These are phyloP conservation scores for Psephotus haematonotus DNA, from an alignment of 2,113 vertebrate species.

Conservation along the genomic window DNA sequence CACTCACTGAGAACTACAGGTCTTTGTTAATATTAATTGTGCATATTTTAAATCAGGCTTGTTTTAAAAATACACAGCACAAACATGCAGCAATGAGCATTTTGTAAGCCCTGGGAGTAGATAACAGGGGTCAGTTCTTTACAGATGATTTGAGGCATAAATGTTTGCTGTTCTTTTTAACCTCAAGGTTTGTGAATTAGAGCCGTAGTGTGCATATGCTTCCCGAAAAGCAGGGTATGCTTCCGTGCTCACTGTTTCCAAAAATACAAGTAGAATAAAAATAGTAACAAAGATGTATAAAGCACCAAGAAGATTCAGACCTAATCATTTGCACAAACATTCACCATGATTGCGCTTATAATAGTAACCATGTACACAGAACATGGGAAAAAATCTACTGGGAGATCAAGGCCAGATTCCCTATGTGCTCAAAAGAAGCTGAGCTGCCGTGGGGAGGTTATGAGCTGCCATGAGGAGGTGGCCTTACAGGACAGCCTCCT, in stretches of 20 bases:
- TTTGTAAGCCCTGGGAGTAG: not conserved
- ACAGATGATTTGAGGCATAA: not conserved
- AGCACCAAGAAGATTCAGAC: not conserved
- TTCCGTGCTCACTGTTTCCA: not conserved
- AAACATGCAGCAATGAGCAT: not conserved
- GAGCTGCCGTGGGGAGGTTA: not conserved
- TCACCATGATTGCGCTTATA: not conserved
- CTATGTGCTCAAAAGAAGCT: not conserved
- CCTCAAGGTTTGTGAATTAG: not conserved
- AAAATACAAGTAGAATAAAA: not conserved
- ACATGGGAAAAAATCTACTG: not conserved
- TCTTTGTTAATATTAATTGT: conserved; percentile 56
- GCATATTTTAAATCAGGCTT: not conserved
- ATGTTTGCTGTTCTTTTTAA: not conserved
- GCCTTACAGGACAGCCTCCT: not conserved
- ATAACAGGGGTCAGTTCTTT: not conserved
- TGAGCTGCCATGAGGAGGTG: not conserved
- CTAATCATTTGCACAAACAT: not conserved
- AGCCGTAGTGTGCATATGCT: not conserved
- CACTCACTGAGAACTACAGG: not conserved
- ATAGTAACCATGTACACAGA: not conserved
- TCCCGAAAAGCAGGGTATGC: not conserved
- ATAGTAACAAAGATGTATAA: not conserved
- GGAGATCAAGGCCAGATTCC: not conserved
- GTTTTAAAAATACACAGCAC: not conserved